phyloP scores from a whole-genome alignment of 2,888 invertebrate genomes.

The Ectropis crepuscularia region DNA sequence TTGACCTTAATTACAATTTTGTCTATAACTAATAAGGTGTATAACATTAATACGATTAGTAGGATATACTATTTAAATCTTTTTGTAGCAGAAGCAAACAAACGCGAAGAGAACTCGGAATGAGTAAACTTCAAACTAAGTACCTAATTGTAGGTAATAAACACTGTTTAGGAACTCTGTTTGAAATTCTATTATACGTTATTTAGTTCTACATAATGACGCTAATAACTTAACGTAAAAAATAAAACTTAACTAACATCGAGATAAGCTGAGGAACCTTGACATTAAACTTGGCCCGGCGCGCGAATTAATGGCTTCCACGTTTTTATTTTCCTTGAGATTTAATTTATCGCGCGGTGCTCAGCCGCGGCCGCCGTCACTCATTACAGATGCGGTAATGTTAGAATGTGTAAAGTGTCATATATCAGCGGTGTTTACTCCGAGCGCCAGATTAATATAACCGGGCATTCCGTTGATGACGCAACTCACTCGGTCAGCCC shows the following conservation, averaged over 20 bases:
- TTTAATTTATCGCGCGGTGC: slow-evolving; percentile 80
- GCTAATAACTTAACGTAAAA: slow-evolving; percentile 72
- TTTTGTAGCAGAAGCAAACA: no score
- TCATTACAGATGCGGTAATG: slow-evolving; percentile 80
- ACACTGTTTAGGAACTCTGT: neutral
- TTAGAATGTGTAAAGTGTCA: slow-evolving; percentile 79
- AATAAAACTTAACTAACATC: slow-evolving; percentile 79
- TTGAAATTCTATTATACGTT: slow-evolving; percentile 56
- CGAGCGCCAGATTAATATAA: slow-evolving; percentile 70
- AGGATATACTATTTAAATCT: no score
- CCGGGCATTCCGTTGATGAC: slow-evolving; percentile 64
- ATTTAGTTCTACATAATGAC: slow-evolving; percentile 73
- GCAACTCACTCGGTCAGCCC: slow-evolving; percentile 53
- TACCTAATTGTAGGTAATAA: no score
- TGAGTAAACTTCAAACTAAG: neutral
- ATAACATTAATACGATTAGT: no score
- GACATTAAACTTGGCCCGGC: slow-evolving; percentile 84
- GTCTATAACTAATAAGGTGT: no score
- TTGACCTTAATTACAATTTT: no score
- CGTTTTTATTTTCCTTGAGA: slow-evolving; percentile 85
- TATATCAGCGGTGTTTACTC: slow-evolving; percentile 78
- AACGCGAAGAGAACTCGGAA: neutral
- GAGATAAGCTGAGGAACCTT: slow-evolving; percentile 82
- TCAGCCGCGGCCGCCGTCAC: slow-evolving; percentile 72
- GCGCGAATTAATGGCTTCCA: slow-evolving; percentile 85